These are phyloP conservation scores for Cerceris ruficornis DNA, from an alignment of 2,888 invertebrate species.

Conservation along the genomic window DNA sequence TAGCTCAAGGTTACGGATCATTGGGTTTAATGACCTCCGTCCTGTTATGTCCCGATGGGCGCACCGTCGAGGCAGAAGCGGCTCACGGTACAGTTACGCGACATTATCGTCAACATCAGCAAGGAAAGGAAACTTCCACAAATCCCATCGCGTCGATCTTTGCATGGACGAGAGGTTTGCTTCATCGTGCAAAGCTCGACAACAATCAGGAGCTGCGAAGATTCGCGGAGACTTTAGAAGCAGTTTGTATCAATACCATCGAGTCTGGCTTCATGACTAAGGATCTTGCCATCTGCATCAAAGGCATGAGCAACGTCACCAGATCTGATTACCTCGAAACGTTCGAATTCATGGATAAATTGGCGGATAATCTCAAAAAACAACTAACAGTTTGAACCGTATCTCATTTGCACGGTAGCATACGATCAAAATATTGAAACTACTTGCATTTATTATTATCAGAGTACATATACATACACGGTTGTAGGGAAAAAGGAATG, in stretches of 20 bases:
- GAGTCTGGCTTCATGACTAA: conserved; percentile 98
- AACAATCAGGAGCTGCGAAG: conserved; percentile 88
- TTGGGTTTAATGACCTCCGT: conserved; percentile 99
- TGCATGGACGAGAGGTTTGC: conserved; percentile 97
- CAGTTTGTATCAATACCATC: conserved; percentile 96
- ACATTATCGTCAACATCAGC: conserved; percentile 93
- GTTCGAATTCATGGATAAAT: conserved; percentile 97
- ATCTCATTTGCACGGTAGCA: background rate
- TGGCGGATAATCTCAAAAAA: conserved; percentile 93
- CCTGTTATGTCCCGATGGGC: conserved; percentile 97
- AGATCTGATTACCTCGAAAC: conserved; percentile 96
- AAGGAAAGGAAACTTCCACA: conserved; percentile 99
- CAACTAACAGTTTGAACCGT: conserved; percentile 49
- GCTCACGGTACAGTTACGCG: conserved; percentile 98
- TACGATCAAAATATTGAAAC: conserved; percentile 53
- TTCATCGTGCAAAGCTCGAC: conserved; percentile 97
- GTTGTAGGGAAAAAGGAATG: conserved; percentile 23
- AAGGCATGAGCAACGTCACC: conserved; percentile 92
- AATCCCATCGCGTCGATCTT: conserved; percentile 99
- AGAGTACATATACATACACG: conserved; percentile 4
- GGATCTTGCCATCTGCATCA: conserved; percentile 98
- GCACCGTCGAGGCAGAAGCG: conserved; percentile 98
- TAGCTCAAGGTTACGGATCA: conserved; percentile 98
- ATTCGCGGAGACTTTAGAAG: conserved; percentile 94
- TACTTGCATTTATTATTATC: conserved; percentile 7